Evolutionary conservation across 64 coral and sea anemone species (phyloP), one percentile per base, ranked within the genome.

Genomic region (Porites australiensis): DNA sequence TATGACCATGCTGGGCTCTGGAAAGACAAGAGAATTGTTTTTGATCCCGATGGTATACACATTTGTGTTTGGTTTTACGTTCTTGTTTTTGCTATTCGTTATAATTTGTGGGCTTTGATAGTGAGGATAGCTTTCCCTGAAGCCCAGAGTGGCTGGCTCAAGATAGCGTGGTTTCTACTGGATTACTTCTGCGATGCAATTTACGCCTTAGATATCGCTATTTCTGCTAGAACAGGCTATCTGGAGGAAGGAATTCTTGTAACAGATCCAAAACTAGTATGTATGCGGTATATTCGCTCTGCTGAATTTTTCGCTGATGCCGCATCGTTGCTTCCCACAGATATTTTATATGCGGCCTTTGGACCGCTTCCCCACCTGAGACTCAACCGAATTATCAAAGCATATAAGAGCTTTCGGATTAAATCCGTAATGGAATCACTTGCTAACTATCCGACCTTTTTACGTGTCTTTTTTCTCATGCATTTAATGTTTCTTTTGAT

Each of bases 401-500:
- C 88, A 2, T 99, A 99, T 77, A 99, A 99, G 37, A 95, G 93
- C 13, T 90, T 96, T 50, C 72, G 79, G 51, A 91, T 99, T 43
- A 99, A 99, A 94, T 77, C 74, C 8, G 72, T 91, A 8, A 91
- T 99, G 88, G 98, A 99, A 53, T 96, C 94, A 4, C 94, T 93
- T 21, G 93, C 98, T 0, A 99, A 95, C 72, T 94, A 96, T 50
- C 98, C 98, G 4, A 99, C 98, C 0, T 94, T 96, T 47, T 82
- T 94, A 2, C 91, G 98, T 3, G 98, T 99, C 0, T 99, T 99
- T 20, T 99, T 99, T 77, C 92, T 99, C 2, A 75, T 99, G 63
- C 98, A 99, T 89, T 66, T 99, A 8, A 99, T 99, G 98, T 96
- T 99, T 69, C 49, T 99, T 9, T 50, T 96, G 44, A 93, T 99